These are phyloP conservation scores for Panurus biarmicus DNA, from an alignment of 2,113 vertebrate genomes.

Conservation along the genomic window DNA sequence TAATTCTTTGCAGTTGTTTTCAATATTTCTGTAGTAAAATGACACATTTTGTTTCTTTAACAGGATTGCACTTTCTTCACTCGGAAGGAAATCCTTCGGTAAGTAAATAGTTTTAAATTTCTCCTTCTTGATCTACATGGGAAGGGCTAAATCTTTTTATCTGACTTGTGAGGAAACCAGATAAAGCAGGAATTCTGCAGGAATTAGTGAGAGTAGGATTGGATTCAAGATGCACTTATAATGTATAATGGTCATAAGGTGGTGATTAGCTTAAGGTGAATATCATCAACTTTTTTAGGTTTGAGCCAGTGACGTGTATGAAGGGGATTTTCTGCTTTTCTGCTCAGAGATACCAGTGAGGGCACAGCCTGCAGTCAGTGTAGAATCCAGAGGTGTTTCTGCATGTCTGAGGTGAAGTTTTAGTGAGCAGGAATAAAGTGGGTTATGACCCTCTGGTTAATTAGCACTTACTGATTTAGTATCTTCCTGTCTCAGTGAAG, in stretches of 20 bases:
- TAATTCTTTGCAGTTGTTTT: background rate
- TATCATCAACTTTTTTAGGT: background rate
- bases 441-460: background rate
- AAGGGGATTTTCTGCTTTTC: background rate
- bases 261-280: background rate
- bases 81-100: constrained; percentile 97
- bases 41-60: constrained; percentile 36
- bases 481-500: background rate
- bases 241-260: background rate
- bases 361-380: background rate
- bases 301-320: background rate
- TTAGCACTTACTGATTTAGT: background rate
- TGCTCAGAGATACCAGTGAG: background rate
- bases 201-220: background rate
- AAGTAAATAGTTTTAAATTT: constrained; percentile 58
- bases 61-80: constrained; percentile 99
- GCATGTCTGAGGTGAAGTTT: background rate
- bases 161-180: background rate
- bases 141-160: background rate
- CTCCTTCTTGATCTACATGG: background rate
- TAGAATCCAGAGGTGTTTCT: background rate
- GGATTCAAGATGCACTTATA: background rate
- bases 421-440: background rate
- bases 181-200: background rate
- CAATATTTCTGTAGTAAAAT: background rate